Evolutionary conservation across 2,888 invertebrate genomes (phyloP), one percentile per base, ranked within the genome.

Genomic region (Lithophane semibrunnea): DNA sequence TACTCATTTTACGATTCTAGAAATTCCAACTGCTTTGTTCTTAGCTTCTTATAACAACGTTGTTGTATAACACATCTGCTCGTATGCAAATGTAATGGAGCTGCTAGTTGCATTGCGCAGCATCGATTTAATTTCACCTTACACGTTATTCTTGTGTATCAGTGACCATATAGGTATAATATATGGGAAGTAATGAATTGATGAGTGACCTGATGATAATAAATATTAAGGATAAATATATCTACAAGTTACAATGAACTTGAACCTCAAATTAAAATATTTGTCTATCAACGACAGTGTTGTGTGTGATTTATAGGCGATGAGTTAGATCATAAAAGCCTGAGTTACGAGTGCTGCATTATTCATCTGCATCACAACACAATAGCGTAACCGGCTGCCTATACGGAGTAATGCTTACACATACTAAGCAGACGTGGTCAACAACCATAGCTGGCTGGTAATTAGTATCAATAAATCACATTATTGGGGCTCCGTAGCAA

Each of bases 341-440:
- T 89, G 86, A 92, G 90, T 91, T 91, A 93, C 91, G 91, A 90
- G 90, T 89, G 83, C 88, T 93, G 93, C 92, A 94, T 94, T 91
- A 93, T 93, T 93, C 92, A 94, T 92, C 90, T 88, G 89, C 86
- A 89, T 86, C 85, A 82, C 85, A 87, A 87, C 88, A 93, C 93
- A 94, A 93, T 93, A 91, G 91, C 86, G 86, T 87, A 92, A 91
- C 86, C 83, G 85, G 73, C 88, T 82, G 79, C 68, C 80, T 84
- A 84, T 86, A 88, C 84, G 89, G 88, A 90, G 90, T 90, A 92
- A 89, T 86, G 90, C 91, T 92, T 92, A 90, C 89, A 90, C 91
- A 88, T 89, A 86, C 75, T 89, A 86, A 92, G 89, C 86, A 89
- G 86, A 78, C 85, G 80, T 89, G 91, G 91, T 91, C 90, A 91